phyloP scores from a whole-genome alignment of 1,140 invertebrate species.

The Drosophila nigromelanica region DNA sequence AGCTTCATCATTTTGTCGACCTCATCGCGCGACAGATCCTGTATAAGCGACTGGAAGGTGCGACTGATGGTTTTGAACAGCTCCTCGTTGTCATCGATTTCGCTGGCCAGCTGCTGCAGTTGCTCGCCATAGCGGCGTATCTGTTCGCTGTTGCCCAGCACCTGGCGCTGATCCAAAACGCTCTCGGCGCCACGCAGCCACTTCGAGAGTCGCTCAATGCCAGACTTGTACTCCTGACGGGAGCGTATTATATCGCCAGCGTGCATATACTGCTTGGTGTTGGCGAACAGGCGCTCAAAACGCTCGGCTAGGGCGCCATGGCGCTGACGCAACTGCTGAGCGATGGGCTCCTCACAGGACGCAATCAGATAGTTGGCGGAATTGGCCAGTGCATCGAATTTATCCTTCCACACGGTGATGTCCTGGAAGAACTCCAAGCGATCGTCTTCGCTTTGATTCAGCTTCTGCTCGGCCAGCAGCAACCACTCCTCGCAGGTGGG shows the following conservation, averaged over 20 bases:
- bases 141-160: slow-evolving; percentile 89
- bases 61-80: slow-evolving; percentile 95
- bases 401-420: slow-evolving; percentile 94
- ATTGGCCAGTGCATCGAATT: slow-evolving; percentile 91
- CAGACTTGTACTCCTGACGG: slow-evolving; percentile 91
- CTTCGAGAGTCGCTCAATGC: slow-evolving; percentile 89
- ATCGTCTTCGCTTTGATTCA: slow-evolving; percentile 91
- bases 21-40: slow-evolving; percentile 94
- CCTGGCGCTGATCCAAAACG: slow-evolving; percentile 86
- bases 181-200: slow-evolving; percentile 93
- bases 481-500: slow-evolving; percentile 93
- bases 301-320: slow-evolving; percentile 89
- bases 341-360: slow-evolving; percentile 92
- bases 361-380: slow-evolving; percentile 95
- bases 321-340: slow-evolving; percentile 90
- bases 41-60: slow-evolving; percentile 95
- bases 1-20: slow-evolving; percentile 95
- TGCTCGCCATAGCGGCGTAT: slow-evolving; percentile 92
- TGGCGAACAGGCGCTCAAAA: slow-evolving; percentile 93
- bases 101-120: slow-evolving; percentile 90
- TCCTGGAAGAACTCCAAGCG: slow-evolving; percentile 96
- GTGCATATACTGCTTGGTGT: slow-evolving; percentile 93
- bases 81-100: slow-evolving; percentile 94
- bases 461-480: slow-evolving; percentile 90
- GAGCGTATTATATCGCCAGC: slow-evolving; percentile 93